Evolutionary conservation across 1,140 invertebrate genomes (phyloP).

Genomic region (Mamestra configurata): DNA sequence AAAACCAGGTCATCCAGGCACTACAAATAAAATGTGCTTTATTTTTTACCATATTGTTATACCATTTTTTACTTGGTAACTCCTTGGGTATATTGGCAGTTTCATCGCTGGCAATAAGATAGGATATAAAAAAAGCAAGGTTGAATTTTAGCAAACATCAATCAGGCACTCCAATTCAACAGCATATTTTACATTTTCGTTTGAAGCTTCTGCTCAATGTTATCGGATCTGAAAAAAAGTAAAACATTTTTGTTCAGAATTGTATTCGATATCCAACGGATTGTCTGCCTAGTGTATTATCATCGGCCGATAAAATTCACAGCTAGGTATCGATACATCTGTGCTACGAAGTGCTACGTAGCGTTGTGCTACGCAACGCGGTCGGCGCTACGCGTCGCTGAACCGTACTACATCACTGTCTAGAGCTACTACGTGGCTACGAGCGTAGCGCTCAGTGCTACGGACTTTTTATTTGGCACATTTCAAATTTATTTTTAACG

Average conservation of each 20-base stretch:
- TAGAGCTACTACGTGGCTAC: conserved; percentile 25
- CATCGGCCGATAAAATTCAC: neutral
- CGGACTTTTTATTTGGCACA: neutral
- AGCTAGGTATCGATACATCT: conserved; percentile 10
- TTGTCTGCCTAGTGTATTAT: neutral
- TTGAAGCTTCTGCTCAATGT: too few species aligned
- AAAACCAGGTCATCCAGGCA: too few species aligned
- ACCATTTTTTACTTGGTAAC: too few species aligned
- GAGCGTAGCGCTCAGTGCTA: neutral
- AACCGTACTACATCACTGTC: conserved; percentile 37
- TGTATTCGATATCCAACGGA: neutral
- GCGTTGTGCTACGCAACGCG: conserved; percentile 17
- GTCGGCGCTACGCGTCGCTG: conserved; percentile 35
- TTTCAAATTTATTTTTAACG: neutral
- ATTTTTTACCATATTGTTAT: too few species aligned
- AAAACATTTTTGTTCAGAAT: too few species aligned
- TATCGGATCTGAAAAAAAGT: too few species aligned
- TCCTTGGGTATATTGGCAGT: too few species aligned
- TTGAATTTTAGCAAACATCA: too few species aligned
- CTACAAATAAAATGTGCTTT: too few species aligned
- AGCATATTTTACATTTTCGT: too few species aligned
- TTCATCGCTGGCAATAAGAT: too few species aligned
- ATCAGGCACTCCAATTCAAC: too few species aligned
- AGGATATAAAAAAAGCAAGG: neutral
- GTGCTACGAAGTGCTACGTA: conserved; percentile 21